Percentiles rank a stretch among this genome's conserved stretches.
These are phyloP conservation scores for Dinocampus coccinellae DNA, from an alignment of 2,888 invertebrate genomes.

Conservation along the genomic window DNA sequence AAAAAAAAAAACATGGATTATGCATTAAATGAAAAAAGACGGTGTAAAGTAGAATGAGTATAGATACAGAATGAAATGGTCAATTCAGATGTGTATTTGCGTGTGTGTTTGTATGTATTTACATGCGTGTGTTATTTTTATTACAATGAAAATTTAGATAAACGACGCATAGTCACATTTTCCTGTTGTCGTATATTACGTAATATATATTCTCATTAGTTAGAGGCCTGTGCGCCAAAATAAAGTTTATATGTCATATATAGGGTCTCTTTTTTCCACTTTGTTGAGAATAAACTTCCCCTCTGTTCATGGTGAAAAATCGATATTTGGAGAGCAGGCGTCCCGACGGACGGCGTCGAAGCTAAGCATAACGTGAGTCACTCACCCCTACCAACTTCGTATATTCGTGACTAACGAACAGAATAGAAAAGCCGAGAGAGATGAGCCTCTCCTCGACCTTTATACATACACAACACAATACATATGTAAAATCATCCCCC, in stretches of 20 bases:
- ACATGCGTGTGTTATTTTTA: no score
- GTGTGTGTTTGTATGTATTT: no score
- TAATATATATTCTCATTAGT: background rate
- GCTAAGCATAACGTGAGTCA: conserved; percentile 66
- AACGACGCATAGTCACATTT: no score
- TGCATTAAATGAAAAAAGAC: no score
- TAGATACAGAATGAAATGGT: no score
- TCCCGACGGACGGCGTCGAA: conserved; percentile 60
- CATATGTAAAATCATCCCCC: background rate
- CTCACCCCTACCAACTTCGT: conserved; percentile 55
- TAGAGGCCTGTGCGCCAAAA: background rate
- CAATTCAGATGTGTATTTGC: no score
- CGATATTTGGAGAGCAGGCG: conserved; percentile 62
- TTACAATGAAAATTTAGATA: no score
- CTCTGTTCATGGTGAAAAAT: conserved; percentile 57
- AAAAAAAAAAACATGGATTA: background rate
- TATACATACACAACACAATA: background rate
- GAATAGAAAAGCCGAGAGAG: no score
- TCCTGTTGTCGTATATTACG: background rate
- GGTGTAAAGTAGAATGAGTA: no score
- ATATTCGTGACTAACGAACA: background rate
- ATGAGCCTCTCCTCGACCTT: conserved; percentile 2
- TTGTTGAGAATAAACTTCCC: conserved; percentile 45
- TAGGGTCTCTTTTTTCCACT: background rate
- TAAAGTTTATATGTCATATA: background rate